These are phyloP conservation scores for Lophotriccus pileatus DNA, from an alignment of 2,797 vertebrate species.

Conservation along the genomic window DNA sequence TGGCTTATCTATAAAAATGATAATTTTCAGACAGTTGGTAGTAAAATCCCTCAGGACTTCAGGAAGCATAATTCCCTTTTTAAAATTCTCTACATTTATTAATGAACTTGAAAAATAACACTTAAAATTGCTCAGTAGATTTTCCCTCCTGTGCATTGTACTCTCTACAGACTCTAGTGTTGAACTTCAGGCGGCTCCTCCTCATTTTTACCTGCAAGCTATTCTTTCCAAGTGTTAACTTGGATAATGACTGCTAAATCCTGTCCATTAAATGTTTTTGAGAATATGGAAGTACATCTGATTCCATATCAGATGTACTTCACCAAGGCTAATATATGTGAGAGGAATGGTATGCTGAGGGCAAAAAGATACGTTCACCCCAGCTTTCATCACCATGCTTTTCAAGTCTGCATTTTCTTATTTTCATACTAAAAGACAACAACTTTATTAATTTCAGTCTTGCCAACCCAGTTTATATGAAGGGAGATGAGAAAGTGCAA, in stretches of 20 bases:
- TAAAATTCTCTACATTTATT: conserved; percentile 66
- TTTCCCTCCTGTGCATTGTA: conserved; percentile 26
- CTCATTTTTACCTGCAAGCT: conserved; percentile 24
- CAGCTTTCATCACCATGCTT: not conserved
- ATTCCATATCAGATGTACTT: not conserved
- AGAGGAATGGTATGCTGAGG: not conserved
- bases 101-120: conserved; percentile 67
- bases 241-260: conserved; percentile 31
- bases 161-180: conserved; percentile 4
- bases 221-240: conserved; percentile 20
- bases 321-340: not conserved
- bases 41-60: conserved; percentile 57
- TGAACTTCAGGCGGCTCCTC: conserved; percentile 39
- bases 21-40: conserved; percentile 66
- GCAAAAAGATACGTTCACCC: not conserved
- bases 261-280: not conserved
- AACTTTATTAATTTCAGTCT: not conserved
- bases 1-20: conserved; percentile 67
- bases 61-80: conserved; percentile 63
- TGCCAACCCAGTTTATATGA: not conserved
- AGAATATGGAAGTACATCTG: not conserved
- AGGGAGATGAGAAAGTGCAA: not conserved
- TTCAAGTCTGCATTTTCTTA: not conserved
- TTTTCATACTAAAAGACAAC: not conserved
- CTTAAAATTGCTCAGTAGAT: conserved; percentile 22